These are phyloP conservation scores for Jaculus jaculus DNA, from an alignment of 2,113 vertebrate genomes.

Conservation along the genomic window DNA sequence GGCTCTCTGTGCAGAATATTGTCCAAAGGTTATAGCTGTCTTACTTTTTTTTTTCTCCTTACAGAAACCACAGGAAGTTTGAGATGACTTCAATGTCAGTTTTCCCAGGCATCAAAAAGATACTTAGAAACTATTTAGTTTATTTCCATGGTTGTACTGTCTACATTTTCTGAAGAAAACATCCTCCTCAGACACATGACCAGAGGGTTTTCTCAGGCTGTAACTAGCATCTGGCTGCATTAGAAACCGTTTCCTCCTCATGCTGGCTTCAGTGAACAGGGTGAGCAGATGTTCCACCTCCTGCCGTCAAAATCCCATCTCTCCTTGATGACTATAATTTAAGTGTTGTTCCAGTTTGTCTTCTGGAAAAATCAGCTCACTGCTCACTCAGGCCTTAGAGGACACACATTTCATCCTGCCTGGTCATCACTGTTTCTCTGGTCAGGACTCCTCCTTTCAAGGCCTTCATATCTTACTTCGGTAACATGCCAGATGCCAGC, in stretches of 20 bases:
- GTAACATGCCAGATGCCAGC: not conserved
- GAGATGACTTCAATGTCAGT: not conserved
- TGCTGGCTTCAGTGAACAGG: not conserved
- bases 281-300: slow-evolving; percentile 11
- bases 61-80: not conserved
- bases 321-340: not conserved
- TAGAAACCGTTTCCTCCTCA: not conserved
- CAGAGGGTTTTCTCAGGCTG: not conserved
- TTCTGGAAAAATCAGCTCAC: not conserved
- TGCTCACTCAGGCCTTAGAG: not conserved
- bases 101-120: slow-evolving; percentile 8
- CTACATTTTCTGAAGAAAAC: slow-evolving; percentile 8
- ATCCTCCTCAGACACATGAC: not conserved
- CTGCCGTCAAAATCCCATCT: not conserved
- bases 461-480: not conserved
- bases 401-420: not conserved
- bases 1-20: not conserved
- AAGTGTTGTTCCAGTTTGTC: not conserved
- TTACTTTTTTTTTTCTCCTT: not conserved
- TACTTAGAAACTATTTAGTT: not conserved
- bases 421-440: not conserved
- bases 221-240: not conserved
- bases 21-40: not conserved
- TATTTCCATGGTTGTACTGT: not conserved
- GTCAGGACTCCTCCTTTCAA: not conserved